Evolutionary conservation across 1,140 invertebrate genomes (phyloP), one percentile per base, ranked within the genome.

Genomic region (Centruroides sculpturatus): DNA sequence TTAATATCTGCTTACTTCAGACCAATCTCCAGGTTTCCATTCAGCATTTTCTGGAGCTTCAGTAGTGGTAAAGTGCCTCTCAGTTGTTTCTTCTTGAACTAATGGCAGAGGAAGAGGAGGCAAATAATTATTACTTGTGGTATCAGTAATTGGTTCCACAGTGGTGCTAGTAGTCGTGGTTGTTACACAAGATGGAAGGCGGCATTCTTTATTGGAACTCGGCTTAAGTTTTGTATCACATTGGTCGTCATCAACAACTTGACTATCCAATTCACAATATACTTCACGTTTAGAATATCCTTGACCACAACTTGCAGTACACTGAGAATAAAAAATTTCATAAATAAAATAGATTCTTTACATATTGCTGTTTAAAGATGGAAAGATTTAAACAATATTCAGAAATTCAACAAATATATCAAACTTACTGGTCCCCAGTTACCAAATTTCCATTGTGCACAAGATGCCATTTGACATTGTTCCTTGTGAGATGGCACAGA

Each of bases 401-500:
- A 41, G 41, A 41, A 41, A 41, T 41, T 41, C 41, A 41, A 41
- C 41, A 41, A 41, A 41, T 41, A 10, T 54, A 56, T 46, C 3
- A 1, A 49, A 49, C 72, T 75, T 73, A 82, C 81, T 60, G 74
- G 68, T 41, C 74, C 71, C 78, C 83, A 83, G 12, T 83, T 77
- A 35, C 76, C 77, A 34, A 78, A 69, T 34, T 74, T 71, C 82
- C 82, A 86, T 51, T 74, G 71, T 0, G 84, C 81, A 71, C 88
- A 90, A 7, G 78, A 76, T 13, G 52, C 46, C 49, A 71, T 68
- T 23, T 75, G 67, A 64, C 78, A 80, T 34, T 52, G 9, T 62
- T 79, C 71, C 23, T 67, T 65, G 13, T 72, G 59, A 9, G 57
- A 60, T 5, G 70, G 68, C 23, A 55, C 47, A 8, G 69, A 70